Conservation (phyloP, 2,113 vertebrate genomes). For the Oceanites oceanicus region DNA sequence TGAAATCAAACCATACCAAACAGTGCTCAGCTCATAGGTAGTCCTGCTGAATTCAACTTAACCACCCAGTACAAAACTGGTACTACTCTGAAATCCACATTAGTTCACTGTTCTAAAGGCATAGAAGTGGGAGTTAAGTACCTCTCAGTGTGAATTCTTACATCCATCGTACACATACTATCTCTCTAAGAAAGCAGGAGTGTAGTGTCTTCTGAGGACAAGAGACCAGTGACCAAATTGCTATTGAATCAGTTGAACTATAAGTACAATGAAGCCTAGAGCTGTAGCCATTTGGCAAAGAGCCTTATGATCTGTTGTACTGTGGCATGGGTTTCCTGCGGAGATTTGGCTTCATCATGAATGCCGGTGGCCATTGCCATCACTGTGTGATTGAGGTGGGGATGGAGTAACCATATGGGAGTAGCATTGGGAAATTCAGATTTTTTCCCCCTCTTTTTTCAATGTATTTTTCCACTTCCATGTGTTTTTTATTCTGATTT, state of each 20-base stretch:
- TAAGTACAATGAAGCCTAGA: slow-evolving; percentile 25
- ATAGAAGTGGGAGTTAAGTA: not conserved
- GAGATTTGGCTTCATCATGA: slow-evolving; percentile 39
- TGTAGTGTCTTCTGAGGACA: slow-evolving; percentile 48
- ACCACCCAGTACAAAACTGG: not conserved
- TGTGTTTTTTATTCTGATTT: slow-evolving; percentile 66
- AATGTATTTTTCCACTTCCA: slow-evolving; percentile 56
- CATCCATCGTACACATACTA: not conserved
- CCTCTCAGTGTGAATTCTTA: not conserved
- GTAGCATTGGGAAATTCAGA: slow-evolving; percentile 7
- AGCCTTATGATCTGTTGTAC: slow-evolving; percentile 31
- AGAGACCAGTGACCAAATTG: slow-evolving; percentile 26
- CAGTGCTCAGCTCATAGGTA: not conserved
- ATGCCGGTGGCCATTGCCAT: not conserved
- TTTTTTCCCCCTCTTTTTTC: not conserved
- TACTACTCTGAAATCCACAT: not conserved
- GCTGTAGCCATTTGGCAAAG: slow-evolving; percentile 49
- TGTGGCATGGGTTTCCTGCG: slow-evolving; percentile 35
- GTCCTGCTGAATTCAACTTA: not conserved
- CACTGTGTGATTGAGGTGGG: slow-evolving; percentile 24
- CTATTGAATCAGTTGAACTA: slow-evolving; percentile 28
- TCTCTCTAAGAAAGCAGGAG: not conserved
- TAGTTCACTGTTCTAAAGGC: not conserved
- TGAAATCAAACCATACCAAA: not conserved
- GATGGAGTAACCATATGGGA: slow-evolving; percentile 37